A percentile compares a stretch with the other conserved stretches of the same genome.
Evolutionary conservation across 1,140 invertebrate species (phyloP).

Genomic region (Cydia amplana): DNA sequence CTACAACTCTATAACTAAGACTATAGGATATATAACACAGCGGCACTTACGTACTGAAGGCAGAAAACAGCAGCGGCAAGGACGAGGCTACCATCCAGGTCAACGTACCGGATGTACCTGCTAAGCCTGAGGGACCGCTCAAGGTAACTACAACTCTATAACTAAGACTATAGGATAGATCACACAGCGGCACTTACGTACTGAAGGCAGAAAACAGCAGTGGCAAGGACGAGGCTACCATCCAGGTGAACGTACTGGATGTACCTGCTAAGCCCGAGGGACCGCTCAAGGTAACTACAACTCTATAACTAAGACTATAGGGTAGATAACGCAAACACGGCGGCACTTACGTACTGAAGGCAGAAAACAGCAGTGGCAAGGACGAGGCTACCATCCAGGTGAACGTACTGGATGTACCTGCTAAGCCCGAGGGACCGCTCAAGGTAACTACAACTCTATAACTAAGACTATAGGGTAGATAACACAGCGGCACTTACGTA

Average conservation of each 20-base stretch:
- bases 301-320: slow-evolving; percentile 55
- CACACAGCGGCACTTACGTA: slow-evolving; percentile 90
- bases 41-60: slow-evolving; percentile 92
- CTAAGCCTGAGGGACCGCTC: slow-evolving; percentile 94
- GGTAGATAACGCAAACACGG: slow-evolving; percentile 84
- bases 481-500: too few species aligned
- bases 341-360: slow-evolving; percentile 92
- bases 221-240: slow-evolving; percentile 94
- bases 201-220: slow-evolving; percentile 95
- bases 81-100: slow-evolving; percentile 95
- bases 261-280: slow-evolving; percentile 95
- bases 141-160: slow-evolving; percentile 82
- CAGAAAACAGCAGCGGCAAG: slow-evolving; percentile 94
- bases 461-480: too few species aligned
- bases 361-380: slow-evolving; percentile 94
- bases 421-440: slow-evolving; percentile 94
- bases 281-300: slow-evolving; percentile 87
- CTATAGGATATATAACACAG: slow-evolving; percentile 80
- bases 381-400: slow-evolving; percentile 95
- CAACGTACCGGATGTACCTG: slow-evolving; percentile 92
- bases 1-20: too few species aligned
- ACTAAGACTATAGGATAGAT: too few species aligned
- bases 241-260: slow-evolving; percentile 92
- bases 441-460: slow-evolving; percentile 80
- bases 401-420: slow-evolving; percentile 92